Percentiles rank a stretch among this genome's conserved stretches.
These are phyloP conservation scores for Chymomyza fuscimana DNA, from an alignment of 2,888 invertebrate species.

Conservation along the genomic window DNA sequence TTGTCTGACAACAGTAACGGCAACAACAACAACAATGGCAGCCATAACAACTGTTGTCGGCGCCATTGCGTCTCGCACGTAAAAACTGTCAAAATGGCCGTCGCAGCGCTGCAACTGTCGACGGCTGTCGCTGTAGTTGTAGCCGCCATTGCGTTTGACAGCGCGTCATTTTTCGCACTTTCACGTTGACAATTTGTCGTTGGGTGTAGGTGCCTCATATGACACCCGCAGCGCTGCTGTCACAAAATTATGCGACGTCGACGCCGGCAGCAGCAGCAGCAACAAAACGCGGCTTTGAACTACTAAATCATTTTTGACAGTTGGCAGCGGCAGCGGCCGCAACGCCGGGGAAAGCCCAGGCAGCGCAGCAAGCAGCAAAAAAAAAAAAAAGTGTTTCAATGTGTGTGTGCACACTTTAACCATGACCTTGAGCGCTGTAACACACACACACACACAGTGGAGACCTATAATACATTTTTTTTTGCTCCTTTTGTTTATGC, in stretches of 20 bases:
- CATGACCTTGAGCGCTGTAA: slow-evolving; percentile 69
- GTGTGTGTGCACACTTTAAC: slow-evolving; percentile 30
- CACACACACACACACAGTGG: slow-evolving; percentile 35
- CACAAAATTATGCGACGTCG: slow-evolving; percentile 16
- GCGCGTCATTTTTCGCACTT: slow-evolving; percentile 47
- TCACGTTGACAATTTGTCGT: slow-evolving; percentile 22
- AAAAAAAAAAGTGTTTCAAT: slow-evolving; percentile 2
- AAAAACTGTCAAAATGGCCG: slow-evolving; percentile 64
- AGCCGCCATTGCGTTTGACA: slow-evolving; percentile 29
- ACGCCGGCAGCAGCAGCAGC: slow-evolving; percentile 22
- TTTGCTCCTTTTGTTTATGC: slow-evolving; percentile 70
- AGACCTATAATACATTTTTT: not conserved
- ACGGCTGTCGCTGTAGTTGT: slow-evolving; percentile 27
- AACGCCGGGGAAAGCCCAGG: slow-evolving; percentile 69
- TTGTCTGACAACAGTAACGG: slow-evolving; percentile 43
- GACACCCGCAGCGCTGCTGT: slow-evolving; percentile 10
- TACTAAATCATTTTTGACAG: slow-evolving; percentile 76
- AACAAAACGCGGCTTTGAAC: slow-evolving; percentile 74
- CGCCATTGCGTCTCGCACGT: slow-evolving; percentile 2
- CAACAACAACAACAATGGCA: slow-evolving; percentile 12
- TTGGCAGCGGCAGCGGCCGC: slow-evolving; percentile 29
- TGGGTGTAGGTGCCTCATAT: not conserved
- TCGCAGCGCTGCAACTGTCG: slow-evolving; percentile 52
- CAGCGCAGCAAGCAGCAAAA: slow-evolving; percentile 47
- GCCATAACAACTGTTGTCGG: not conserved